Conservation (phyloP, 35 echinoderm and acorn worm genomes). For the Apostichopus japonicus region DNA sequence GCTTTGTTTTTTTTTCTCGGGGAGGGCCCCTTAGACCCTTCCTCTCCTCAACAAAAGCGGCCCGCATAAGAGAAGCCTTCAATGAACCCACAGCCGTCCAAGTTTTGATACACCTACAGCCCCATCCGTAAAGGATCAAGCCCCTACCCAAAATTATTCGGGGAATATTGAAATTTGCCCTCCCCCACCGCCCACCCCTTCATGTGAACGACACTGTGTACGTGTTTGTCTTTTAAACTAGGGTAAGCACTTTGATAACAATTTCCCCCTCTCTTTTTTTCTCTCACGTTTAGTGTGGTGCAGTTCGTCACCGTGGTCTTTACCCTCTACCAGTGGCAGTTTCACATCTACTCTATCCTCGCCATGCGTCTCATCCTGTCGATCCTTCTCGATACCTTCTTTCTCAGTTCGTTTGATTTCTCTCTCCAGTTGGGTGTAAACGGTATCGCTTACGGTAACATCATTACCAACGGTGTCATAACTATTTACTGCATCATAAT, state of each 20-base stretch:
- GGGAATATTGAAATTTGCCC: no score
- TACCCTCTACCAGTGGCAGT: constrained; percentile 36
- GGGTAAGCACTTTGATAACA: neutral
- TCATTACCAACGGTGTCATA: constrained; percentile 7
- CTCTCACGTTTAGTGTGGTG: neutral
- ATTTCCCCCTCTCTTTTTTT: neutral
- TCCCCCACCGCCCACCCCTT: no score
- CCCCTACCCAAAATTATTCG: no score
- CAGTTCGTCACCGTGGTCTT: constrained; percentile 42
- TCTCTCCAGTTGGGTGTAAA: constrained; percentile 41
- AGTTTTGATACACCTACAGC: no score
- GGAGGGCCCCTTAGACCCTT: no score
- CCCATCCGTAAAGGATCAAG: no score
- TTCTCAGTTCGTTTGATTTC: constrained; percentile 17
- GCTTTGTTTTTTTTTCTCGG: no score
- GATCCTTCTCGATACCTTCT: constrained; percentile 20
- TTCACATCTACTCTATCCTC: constrained; percentile 26
- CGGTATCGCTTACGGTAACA: constrained; percentile 48
- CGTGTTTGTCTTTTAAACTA: no score
- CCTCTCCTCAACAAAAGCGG: no score
- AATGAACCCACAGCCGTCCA: no score
- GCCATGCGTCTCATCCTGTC: constrained; percentile 14
- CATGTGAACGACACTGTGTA: no score
- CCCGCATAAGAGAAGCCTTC: no score
- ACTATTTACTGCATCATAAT: neutral